Base-by-base conservation (phyloP, 2,888 invertebrate genomes). In the Orchesella flavescens region DNA sequence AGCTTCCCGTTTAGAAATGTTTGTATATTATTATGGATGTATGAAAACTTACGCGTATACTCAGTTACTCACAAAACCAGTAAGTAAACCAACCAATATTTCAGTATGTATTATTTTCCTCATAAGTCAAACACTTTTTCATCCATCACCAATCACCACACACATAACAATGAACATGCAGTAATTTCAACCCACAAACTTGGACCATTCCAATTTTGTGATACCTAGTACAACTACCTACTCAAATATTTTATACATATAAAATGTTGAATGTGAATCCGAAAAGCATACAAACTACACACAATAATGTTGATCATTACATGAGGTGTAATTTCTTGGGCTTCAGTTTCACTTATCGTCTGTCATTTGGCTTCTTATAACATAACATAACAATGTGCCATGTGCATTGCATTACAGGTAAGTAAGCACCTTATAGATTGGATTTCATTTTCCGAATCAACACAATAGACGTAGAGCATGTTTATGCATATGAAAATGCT, bases 261-360 rank as follows among this genome's bases (percentile, higher is more conserved):
- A 55, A 55, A 13, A 17, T 59, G 21, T 19, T 17, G 57, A 19
- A 57, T 7, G 34, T 34, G 34, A 2, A 34, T 34, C 2, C 2
- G 34, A 34, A 34, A 34, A 4, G 34, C 34, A 7, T 34, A 34
- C 7, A 34, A 34, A 34, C 3, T 34, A 34, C 7, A 34, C 34
- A 34, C n/a, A n/a, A 55, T 13, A 61, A 61, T 61, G 61, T 61
- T 13, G 61, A 61, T 61, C 4, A 61, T 23, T 61, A 24, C 61
- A 61, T 34, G 34, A 34, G 61, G 61, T 61, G 61, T 61, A 61
- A 61, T 61, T 61, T 61, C 61, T 24, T 61, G 21, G 61, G 61
- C 9, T 57, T 57, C 57, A 53, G 61, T 19, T 57, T 57, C 57
- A 53, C 19, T 57, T 57, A n/a, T 19, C 13, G 4, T 57, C 19